phyloP scores from a whole-genome alignment of 1,140 invertebrate species.

The Chrysomallon squamiferum region DNA sequence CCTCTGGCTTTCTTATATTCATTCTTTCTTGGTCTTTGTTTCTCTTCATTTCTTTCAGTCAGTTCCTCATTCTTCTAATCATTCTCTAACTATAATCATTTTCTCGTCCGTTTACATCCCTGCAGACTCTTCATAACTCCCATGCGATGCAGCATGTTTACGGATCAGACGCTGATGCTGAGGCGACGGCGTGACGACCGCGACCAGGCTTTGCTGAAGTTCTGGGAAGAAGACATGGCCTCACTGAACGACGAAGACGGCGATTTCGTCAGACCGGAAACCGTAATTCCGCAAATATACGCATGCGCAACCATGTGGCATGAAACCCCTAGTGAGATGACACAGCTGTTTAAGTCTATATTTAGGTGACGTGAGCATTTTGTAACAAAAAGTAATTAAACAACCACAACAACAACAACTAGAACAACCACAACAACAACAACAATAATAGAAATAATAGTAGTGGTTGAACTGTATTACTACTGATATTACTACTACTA shows the following conservation, averaged over 20 bases:
- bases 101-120: no score
- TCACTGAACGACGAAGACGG: background rate
- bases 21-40: no score
- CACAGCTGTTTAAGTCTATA: constrained; percentile 48
- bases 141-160: constrained; percentile 89
- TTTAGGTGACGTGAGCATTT: constrained; percentile 48
- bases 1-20: no score
- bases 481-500: no score
- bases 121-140: constrained; percentile 84
- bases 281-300: constrained; percentile 32
- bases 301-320: constrained; percentile 59
- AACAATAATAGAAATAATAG: no score
- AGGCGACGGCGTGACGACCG: constrained; percentile 73
- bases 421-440: no score
- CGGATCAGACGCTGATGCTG: constrained; percentile 94
- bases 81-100: no score
- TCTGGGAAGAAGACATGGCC: background rate
- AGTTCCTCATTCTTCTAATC: no score
- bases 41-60: no score
- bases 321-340: constrained; percentile 51
- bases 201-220: background rate
- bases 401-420: no score
- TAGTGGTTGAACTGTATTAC: no score
- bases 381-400: no score
- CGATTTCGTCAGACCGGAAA: background rate